phyloP scores from a whole-genome alignment of 2,888 invertebrate genomes.

The Dasypogon diadema region DNA sequence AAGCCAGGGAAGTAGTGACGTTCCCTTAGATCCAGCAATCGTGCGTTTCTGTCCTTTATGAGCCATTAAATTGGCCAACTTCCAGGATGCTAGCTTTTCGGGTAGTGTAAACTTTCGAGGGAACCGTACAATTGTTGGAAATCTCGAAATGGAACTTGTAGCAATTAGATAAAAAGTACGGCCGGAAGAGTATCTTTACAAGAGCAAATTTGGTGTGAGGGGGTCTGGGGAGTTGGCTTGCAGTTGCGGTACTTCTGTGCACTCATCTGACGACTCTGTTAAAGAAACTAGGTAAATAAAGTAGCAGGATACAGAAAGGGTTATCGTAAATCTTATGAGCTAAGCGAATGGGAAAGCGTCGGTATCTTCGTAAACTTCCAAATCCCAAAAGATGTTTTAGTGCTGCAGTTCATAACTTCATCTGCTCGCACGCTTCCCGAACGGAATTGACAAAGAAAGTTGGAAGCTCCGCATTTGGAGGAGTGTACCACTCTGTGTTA shows the following conservation, averaged over 20 bases:
- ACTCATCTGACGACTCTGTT: background rate
- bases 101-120: slow-evolving; percentile 20
- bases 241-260: background rate
- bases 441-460: slow-evolving; percentile 11
- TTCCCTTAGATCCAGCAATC: slow-evolving; percentile 14
- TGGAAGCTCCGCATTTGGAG: slow-evolving; percentile 22
- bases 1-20: too few species aligned
- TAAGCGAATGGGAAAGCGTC: background rate
- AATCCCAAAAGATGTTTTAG: slow-evolving; percentile 7
- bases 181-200: background rate
- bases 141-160: slow-evolving; percentile 14
- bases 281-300: background rate
- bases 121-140: slow-evolving; percentile 4
- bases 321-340: slow-evolving; percentile 31
- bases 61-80: slow-evolving; percentile 44
- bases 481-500: background rate
- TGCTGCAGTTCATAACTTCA: slow-evolving; percentile 40
- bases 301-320: background rate
- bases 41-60: slow-evolving; percentile 46
- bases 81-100: slow-evolving; percentile 36
- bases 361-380: slow-evolving; percentile 6
- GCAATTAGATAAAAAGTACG: slow-evolving; percentile 34
- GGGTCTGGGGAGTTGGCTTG: background rate
- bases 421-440: slow-evolving; percentile 11
- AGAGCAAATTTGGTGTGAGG: background rate